phyloP scores from a whole-genome alignment of 2,888 invertebrate genomes.

The Morinoia aosen region DNA sequence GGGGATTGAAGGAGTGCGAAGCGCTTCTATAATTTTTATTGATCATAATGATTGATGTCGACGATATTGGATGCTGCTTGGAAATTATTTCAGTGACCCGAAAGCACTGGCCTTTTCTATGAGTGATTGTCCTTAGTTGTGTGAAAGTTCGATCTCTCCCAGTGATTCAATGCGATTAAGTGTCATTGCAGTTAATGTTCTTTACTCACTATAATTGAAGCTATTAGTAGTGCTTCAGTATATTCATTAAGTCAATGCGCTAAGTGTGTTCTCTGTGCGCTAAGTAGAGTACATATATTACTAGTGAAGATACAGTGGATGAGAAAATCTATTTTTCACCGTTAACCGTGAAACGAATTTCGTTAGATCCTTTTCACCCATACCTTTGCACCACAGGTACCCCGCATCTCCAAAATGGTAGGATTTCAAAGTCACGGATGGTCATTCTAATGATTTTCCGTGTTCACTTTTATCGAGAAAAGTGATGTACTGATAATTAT shows the following conservation, averaged over 20 bases:
- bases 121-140: neutral
- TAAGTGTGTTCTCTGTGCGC: neutral
- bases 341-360: neutral
- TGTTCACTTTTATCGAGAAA: neutral
- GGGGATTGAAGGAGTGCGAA: neutral
- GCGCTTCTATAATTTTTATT: neutral
- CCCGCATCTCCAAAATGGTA: neutral
- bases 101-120: neutral
- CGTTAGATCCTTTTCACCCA: neutral
- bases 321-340: neutral
- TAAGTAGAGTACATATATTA: neutral
- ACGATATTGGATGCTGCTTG: neutral
- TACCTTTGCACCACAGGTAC: neutral
- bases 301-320: neutral
- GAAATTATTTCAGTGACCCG: neutral
- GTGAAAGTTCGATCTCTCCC: constrained; percentile 17
- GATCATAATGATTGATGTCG: neutral
- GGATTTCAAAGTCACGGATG: neutral
- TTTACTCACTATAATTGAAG: neutral
- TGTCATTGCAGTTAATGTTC: neutral
- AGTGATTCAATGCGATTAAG: neutral
- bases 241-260: neutral
- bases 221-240: neutral
- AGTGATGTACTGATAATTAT: neutral
- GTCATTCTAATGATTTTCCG: neutral